Conservation (phyloP, 1,140 invertebrate genomes). For the Sitophilus oryzae region DNA sequence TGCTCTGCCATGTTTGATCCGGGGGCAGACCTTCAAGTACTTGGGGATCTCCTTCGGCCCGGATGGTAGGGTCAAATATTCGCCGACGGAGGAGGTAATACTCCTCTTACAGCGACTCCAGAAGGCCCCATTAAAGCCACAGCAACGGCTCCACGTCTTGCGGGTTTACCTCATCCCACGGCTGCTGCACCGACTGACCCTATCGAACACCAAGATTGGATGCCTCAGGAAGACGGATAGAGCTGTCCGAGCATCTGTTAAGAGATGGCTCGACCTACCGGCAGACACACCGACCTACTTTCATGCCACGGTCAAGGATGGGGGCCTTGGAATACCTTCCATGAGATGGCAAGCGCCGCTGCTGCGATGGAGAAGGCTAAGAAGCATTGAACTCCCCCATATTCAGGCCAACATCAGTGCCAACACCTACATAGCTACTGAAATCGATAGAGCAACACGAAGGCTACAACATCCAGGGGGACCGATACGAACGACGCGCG, state of each 20-base stretch:
- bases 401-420: neutral
- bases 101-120: neutral
- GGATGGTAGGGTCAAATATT: neutral
- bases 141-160: conserved; percentile 1
- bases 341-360: neutral
- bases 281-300: conserved; percentile 18
- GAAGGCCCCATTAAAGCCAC: conserved; percentile 5
- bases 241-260: too few species aligned
- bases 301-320: conserved; percentile 25
- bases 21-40: too few species aligned
- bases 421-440: neutral
- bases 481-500: neutral
- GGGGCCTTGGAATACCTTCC: conserved; percentile 29
- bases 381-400: neutral
- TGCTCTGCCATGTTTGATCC: neutral
- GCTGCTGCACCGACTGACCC: conserved; percentile 11
- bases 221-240: too few species aligned
- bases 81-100: neutral
- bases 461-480: neutral
- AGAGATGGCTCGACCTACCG: conserved; percentile 17
- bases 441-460: neutral
- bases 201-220: too few species aligned
- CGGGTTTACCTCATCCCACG: neutral
- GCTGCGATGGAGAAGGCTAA: neutral
- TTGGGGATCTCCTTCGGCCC: neutral